Conservation (phyloP, 2,113 vertebrate species). For the Pontoporia blainvillei region DNA sequence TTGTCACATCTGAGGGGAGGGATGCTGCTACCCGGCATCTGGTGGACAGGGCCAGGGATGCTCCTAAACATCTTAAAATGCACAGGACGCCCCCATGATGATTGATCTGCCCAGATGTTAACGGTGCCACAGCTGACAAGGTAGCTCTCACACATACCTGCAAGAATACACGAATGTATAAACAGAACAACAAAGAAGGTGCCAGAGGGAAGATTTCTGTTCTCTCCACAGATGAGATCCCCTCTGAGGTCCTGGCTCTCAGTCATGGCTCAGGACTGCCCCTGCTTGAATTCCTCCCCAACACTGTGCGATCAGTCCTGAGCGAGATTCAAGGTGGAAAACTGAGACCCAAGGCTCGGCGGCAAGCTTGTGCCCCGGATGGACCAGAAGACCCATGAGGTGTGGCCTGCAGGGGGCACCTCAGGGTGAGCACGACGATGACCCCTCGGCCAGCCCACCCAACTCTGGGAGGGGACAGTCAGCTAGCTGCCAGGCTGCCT, state of each 20-base stretch:
- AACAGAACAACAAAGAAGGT: not conserved
- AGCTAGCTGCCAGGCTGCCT: not conserved
- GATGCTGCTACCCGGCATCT: not conserved
- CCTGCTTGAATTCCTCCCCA: not conserved
- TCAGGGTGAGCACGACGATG: not conserved
- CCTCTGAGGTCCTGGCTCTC: not conserved
- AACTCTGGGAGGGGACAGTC: not conserved
- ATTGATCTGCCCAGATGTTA: rapidly evolving
- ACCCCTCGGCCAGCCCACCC: not conserved
- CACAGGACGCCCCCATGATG: not conserved
- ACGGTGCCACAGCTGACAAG: not conserved
- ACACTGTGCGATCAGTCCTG: rapidly evolving
- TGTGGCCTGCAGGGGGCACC: not conserved
- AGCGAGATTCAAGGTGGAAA: not conserved
- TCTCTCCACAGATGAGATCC: not conserved
- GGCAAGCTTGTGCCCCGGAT: not conserved
- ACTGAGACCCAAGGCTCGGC: rapidly evolving
- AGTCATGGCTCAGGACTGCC: not conserved
- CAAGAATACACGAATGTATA: rapidly evolving
- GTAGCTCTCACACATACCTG: not conserved
- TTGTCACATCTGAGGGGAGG: not conserved
- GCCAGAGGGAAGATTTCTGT: not conserved
- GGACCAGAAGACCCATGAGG: not conserved
- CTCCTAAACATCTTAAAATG: not conserved
- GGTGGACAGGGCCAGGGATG: no score